Conservation (phyloP, 2,113 vertebrate genomes). For the Melierax canorus region DNA sequence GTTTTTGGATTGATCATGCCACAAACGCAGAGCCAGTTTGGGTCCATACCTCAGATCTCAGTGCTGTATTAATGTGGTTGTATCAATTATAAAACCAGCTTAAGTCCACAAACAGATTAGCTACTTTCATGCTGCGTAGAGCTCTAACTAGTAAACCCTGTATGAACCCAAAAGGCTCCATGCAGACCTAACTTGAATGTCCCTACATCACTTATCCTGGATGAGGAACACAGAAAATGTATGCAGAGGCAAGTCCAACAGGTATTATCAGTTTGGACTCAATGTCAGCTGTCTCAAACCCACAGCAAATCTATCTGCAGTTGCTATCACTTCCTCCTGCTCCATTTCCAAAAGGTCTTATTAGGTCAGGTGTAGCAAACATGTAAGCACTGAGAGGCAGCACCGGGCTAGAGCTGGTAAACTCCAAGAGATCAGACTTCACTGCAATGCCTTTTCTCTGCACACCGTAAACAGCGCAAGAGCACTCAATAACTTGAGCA, state of each 20-base stretch:
- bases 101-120: background rate
- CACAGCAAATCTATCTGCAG: background rate
- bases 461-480: background rate
- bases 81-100: background rate
- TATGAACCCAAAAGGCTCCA: background rate
- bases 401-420: background rate
- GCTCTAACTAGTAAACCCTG: background rate
- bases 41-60: background rate
- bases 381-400: background rate
- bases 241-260: background rate
- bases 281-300: background rate
- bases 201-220: background rate
- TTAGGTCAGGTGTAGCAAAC: background rate
- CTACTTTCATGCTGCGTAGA: background rate
- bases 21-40: background rate
- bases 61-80: background rate
- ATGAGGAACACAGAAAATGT: background rate
- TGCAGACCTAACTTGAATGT: background rate
- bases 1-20: background rate
- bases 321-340: background rate
- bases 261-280: background rate
- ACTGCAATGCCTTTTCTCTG: background rate
- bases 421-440: background rate
- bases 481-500: background rate
- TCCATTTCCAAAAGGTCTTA: background rate